Percentiles rank a stretch among this genome's conserved stretches.
Evolutionary conservation across 2,797 vertebrate species (phyloP).

Genomic region (Rachycentron canadum): DNA sequence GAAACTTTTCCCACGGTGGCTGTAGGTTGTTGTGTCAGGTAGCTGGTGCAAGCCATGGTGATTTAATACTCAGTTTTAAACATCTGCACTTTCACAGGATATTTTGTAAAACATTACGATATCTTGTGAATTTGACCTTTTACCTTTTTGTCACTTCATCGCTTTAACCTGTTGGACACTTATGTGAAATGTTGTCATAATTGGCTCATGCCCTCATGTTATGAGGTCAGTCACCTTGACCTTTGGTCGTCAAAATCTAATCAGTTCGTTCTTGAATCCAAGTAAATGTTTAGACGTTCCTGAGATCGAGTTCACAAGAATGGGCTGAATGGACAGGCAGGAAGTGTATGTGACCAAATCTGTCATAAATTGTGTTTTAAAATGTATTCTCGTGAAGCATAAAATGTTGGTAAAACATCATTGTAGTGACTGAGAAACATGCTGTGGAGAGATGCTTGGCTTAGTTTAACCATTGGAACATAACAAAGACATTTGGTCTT

Average conservation of each 20-base stretch:
- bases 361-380: not conserved
- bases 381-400: not conserved
- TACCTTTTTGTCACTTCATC: no score
- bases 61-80: slow-evolving; percentile 4
- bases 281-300: no score
- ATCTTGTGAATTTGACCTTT: no score
- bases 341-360: not conserved
- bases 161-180: no score
- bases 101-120: no score
- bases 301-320: no score
- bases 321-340: no score
- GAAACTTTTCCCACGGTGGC: not conserved
- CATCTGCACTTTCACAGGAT: not conserved
- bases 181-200: no score
- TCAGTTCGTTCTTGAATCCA: no score
- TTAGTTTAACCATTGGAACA: not conserved
- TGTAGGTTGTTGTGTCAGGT: slow-evolving; percentile 13
- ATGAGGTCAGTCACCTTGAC: no score
- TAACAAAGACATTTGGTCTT: not conserved
- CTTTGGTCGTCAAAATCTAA: no score
- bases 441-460: not conserved
- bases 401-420: not conserved
- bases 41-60: not conserved
- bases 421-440: not conserved
- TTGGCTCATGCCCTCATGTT: no score